phyloP scores from a whole-genome alignment of 2,797 vertebrate species.

The Xiphophorus birchmanni region DNA sequence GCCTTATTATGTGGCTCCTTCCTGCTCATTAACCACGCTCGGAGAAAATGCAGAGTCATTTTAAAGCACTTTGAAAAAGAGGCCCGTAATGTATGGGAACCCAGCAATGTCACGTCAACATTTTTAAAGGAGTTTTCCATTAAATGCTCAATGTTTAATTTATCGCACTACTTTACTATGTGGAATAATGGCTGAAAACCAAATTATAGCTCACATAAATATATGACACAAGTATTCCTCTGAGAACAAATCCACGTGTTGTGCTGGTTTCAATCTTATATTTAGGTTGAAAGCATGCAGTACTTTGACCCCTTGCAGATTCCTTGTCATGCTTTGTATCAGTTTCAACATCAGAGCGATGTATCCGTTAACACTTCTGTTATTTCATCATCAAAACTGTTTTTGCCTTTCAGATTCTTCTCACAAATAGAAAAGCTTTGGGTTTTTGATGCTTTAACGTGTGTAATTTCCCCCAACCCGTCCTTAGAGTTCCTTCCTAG shows the following conservation, averaged over 20 bases:
- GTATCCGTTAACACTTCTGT: too few relatives aligned
- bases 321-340: background rate
- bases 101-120: background rate
- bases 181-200: background rate
- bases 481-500: background rate
- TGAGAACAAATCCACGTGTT: background rate
- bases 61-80: background rate
- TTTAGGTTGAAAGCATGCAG: background rate
- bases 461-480: too few relatives aligned
- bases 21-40: constrained; percentile 22
- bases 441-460: too few relatives aligned
- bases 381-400: background rate
- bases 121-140: background rate
- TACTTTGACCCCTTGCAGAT: background rate
- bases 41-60: constrained; percentile 7
- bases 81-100: background rate
- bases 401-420: background rate
- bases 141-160: background rate
- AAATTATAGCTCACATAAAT: background rate
- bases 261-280: background rate
- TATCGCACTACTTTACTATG: background rate
- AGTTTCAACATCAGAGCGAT: too few relatives aligned
- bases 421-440: too few relatives aligned
- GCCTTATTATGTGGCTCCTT: constrained; percentile 24
- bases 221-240: background rate